Conservation (phyloP, 1,140 invertebrate species). For the Drosophila tsacasi region DNA sequence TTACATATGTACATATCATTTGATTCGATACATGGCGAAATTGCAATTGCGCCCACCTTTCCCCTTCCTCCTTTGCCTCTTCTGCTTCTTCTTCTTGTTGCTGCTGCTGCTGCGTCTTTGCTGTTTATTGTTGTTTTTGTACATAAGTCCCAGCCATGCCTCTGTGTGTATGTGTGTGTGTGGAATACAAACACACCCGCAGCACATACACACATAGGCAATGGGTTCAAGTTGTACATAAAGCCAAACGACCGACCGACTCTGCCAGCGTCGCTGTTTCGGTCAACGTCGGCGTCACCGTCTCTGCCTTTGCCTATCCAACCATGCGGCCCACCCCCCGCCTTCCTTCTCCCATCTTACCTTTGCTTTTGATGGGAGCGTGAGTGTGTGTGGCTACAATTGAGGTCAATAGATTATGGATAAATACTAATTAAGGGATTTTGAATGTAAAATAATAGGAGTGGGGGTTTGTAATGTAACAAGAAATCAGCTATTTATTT, state of each 20-base stretch:
- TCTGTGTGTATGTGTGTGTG: conserved; percentile 20
- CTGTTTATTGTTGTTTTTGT: conserved; percentile 54
- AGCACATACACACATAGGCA: conserved; percentile 57
- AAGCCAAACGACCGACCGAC: conserved; percentile 51
- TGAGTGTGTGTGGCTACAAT: conserved; percentile 24
- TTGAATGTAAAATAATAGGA: background rate
- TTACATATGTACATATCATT: conserved; percentile 21
- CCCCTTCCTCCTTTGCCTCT: conserved; percentile 13
- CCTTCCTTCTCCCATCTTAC: conserved; percentile 10
- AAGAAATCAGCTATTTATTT: no score
- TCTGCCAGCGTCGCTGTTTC: conserved; percentile 38
- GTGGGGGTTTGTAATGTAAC: background rate
- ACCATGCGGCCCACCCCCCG: conserved; percentile 57
- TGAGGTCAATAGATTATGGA: conserved; percentile 17
- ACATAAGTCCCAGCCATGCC: conserved; percentile 50
- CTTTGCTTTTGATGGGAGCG: conserved; percentile 19
- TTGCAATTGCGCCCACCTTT: conserved; percentile 49
- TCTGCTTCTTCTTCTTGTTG: conserved; percentile 7
- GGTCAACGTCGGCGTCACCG: conserved; percentile 50
- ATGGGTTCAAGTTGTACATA: conserved; percentile 78
- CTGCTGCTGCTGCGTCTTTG: conserved; percentile 32
- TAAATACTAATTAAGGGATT: background rate
- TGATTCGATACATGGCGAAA: conserved; percentile 47
- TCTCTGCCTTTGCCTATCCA: conserved; percentile 81
- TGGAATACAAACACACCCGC: conserved; percentile 51